A percentile compares a stretch with the other conserved stretches of the same genome.
Evolutionary conservation across 2,888 invertebrate species (phyloP).

Genomic region (Itoplectis maculator): DNA sequence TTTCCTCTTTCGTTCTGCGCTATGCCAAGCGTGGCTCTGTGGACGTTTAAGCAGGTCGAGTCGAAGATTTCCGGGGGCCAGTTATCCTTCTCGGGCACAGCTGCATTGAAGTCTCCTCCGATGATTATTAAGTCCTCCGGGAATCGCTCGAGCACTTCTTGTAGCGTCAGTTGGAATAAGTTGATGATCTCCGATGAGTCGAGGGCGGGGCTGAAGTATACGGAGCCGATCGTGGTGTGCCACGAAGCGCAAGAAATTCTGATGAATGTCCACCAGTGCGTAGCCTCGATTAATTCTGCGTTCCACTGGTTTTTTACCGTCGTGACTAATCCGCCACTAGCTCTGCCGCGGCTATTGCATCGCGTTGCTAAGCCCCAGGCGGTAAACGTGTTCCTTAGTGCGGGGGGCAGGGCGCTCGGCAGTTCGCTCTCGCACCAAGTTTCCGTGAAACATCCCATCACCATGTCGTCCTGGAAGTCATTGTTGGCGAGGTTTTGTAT

Average conservation of each 20-base stretch:
- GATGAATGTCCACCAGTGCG: slow-evolving; percentile 19
- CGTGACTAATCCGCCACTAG: too few relatives aligned
- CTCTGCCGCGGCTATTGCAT: background rate
- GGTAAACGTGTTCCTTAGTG: background rate
- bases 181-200: background rate
- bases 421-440: background rate
- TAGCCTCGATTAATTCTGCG: slow-evolving; percentile 8
- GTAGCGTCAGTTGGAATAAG: background rate
- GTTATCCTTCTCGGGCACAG: background rate
- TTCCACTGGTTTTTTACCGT: background rate
- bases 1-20: background rate
- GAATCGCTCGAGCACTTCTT: background rate
- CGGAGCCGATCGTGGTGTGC: background rate
- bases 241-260: background rate
- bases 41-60: background rate
- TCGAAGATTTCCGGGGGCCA: background rate
- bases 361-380: slow-evolving; percentile 6
- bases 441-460: slow-evolving; percentile 9
- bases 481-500: slow-evolving; percentile 25
- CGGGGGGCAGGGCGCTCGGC: background rate
- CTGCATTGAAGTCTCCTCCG: background rate
- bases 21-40: background rate
- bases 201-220: background rate
- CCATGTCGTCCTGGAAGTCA: slow-evolving; percentile 1
- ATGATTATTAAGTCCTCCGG: background rate